Evolutionary conservation across 2,113 vertebrate species (phyloP).

Genomic region (Leucopsar rothschildi): DNA sequence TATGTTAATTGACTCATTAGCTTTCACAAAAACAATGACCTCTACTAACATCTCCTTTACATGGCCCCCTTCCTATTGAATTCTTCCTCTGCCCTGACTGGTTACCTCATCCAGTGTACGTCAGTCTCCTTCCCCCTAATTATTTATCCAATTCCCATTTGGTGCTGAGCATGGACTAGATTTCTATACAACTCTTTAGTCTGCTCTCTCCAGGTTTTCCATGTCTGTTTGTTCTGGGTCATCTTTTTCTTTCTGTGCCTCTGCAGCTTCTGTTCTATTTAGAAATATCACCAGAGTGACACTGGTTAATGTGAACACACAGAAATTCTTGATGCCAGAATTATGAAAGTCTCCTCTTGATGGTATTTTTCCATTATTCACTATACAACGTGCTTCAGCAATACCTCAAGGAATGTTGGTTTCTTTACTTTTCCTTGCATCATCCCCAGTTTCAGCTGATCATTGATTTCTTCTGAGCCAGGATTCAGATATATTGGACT

Average conservation of each 20-base stretch:
- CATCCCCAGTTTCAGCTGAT: slow-evolving; percentile 1
- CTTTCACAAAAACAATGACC: not conserved
- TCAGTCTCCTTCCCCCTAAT: not conserved
- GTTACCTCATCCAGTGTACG: not conserved
- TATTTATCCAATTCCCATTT: not conserved
- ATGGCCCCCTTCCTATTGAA: not conserved
- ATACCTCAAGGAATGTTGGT: not conserved
- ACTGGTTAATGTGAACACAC: accelerated
- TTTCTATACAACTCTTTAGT: not conserved
- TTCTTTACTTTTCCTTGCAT: not conserved
- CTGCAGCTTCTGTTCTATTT: not conserved
- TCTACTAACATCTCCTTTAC: not conserved
- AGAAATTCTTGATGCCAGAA: not conserved
- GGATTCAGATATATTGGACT: slow-evolving; percentile 12
- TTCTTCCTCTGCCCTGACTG: not conserved
- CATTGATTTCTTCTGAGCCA: slow-evolving; percentile 16
- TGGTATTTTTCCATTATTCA: not conserved
- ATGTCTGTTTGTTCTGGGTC: not conserved
- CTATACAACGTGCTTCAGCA: not conserved
- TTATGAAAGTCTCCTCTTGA: not conserved
- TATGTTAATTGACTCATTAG: not conserved
- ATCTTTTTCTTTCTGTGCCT: not conserved
- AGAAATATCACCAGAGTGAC: not conserved
- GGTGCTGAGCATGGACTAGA: not conserved
- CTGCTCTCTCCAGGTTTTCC: not conserved